Percentiles rank a stretch among this genome's conserved stretches.
Evolutionary conservation across 2,888 invertebrate genomes (phyloP).

Genomic region (Alcis repandata): DNA sequence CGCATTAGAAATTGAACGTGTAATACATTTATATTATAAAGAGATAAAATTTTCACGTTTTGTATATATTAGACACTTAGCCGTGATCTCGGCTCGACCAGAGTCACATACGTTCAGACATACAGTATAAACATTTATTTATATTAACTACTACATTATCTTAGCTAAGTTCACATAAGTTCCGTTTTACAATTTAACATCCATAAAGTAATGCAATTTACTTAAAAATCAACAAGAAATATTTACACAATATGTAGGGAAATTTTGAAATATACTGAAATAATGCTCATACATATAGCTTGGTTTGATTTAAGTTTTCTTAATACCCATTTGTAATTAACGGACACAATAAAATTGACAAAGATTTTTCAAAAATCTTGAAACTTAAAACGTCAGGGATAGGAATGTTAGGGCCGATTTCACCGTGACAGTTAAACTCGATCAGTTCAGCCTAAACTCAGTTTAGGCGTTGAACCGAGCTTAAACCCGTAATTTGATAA

Average conservation of each 20-base stretch:
- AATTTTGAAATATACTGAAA: neutral
- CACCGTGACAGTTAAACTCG: too few species aligned
- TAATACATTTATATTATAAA: constrained; percentile 85
- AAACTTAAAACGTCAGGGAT: neutral
- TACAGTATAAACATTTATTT: constrained; percentile 66
- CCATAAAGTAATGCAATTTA: constrained; percentile 23
- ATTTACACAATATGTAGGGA: constrained; percentile 23
- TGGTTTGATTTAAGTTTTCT: neutral
- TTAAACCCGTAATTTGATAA: too few species aligned
- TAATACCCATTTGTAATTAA: neutral
- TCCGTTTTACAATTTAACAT: constrained; percentile 27
- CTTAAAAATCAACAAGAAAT: constrained; percentile 26
- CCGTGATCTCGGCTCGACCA: constrained; percentile 67
- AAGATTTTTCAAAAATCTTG: neutral
- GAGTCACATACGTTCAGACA: constrained; percentile 67
- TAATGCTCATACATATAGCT: neutral
- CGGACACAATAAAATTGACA: constrained; percentile 22
- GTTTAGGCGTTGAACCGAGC: too few species aligned
- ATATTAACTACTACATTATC: constrained; percentile 52
- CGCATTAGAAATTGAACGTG: constrained; percentile 76
- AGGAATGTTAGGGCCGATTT: too few species aligned
- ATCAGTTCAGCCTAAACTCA: too few species aligned
- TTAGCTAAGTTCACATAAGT: constrained; percentile 46
- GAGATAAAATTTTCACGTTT: constrained; percentile 84
- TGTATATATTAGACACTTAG: constrained; percentile 77